Percentiles rank a stretch among this genome's conserved stretches.
phyloP scores from a whole-genome alignment of 2,797 vertebrate genomes.

The Tamandua tetradactyla region DNA sequence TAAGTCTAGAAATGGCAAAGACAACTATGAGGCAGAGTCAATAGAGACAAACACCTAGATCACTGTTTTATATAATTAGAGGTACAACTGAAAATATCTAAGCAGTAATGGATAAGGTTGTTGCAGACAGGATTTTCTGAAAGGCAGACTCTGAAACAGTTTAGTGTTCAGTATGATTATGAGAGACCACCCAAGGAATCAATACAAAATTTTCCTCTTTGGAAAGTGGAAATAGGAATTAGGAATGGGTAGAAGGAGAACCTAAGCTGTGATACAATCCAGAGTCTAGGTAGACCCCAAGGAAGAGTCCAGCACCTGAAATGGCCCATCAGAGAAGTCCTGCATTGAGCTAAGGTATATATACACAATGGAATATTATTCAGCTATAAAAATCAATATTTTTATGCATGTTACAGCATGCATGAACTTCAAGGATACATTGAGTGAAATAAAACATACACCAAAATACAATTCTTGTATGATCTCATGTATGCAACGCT shows the following conservation, averaged over 20 bases:
- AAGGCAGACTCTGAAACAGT: neutral
- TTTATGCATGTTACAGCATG: neutral
- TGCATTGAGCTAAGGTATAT: neutral
- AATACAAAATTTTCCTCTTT: neutral
- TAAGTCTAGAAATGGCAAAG: neutral
- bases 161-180: neutral
- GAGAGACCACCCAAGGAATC: neutral
- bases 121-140: neutral
- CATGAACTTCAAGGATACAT: no score
- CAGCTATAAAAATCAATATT: no score
- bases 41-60: neutral
- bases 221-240: neutral
- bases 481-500: no score
- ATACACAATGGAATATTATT: no score
- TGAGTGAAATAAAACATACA: no score
- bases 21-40: neutral
- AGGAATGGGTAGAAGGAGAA: neutral
- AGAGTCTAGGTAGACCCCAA: neutral
- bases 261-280: neutral
- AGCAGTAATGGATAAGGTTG: neutral
- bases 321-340: neutral
- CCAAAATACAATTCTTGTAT: no score
- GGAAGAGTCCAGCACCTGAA: neutral
- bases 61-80: neutral
- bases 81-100: neutral